Evolutionary conservation across 2,797 vertebrate species (phyloP).

Genomic region (Mareca strepera): DNA sequence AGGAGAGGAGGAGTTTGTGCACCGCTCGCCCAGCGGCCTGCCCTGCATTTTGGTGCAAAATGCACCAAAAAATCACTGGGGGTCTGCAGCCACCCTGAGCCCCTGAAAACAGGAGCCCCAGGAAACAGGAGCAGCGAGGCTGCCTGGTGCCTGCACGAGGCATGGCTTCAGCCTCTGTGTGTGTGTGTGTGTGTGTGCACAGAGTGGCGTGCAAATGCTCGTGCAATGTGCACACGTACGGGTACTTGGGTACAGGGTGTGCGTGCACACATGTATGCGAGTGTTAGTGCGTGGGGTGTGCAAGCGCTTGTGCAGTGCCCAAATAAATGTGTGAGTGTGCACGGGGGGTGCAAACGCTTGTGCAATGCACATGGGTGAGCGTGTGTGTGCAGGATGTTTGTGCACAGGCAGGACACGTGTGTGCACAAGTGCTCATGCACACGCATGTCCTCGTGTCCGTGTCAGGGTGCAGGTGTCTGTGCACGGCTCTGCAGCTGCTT

Average conservation of each 20-base stretch:
- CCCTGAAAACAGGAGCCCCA: too few relatives aligned
- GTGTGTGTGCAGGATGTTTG: neutral
- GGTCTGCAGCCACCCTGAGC: too few relatives aligned
- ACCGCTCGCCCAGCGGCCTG: neutral
- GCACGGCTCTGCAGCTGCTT: neutral
- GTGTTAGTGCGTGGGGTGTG: neutral
- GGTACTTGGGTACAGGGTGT: accelerated
- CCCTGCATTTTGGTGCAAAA: neutral
- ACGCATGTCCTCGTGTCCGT: neutral
- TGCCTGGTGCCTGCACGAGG: neutral
- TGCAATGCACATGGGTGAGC: accelerated
- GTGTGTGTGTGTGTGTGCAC: neutral
- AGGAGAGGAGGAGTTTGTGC: neutral
- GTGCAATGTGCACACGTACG: too few relatives aligned
- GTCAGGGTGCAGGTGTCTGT: accelerated
- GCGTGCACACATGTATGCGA: neutral
- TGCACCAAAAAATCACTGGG: too few relatives aligned
- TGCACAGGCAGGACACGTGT: neutral
- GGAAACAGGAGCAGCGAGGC: neutral
- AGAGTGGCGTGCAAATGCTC: neutral
- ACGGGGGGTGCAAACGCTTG: too few relatives aligned
- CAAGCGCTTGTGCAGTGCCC: neutral
- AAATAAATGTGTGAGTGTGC: neutral
- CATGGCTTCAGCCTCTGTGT: accelerated
- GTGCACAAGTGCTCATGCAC: neutral